phyloP scores from a whole-genome alignment of 2,888 invertebrate species.

The Diplazon laetatorius region DNA sequence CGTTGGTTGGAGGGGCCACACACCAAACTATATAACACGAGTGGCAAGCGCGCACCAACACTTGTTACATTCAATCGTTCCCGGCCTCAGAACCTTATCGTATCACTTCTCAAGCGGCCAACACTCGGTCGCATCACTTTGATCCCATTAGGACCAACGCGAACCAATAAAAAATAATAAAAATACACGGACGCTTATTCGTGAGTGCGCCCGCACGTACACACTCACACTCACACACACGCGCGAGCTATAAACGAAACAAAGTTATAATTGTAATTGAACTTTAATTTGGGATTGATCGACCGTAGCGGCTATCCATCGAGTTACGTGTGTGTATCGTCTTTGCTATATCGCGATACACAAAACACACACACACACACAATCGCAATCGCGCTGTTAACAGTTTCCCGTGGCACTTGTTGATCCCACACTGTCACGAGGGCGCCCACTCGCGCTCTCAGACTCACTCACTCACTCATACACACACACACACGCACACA shows the following conservation, averaged over 20 bases:
- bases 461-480: too few relatives aligned
- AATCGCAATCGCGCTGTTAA: conserved; percentile 38
- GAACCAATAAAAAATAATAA: background rate
- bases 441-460: conserved; percentile 47
- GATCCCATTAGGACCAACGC: background rate
- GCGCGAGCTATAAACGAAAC: background rate
- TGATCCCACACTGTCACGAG: conserved; percentile 67
- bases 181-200: background rate
- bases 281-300: too few relatives aligned
- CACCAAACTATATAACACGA: too few relatives aligned
- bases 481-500: conserved; percentile 51
- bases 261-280: too few relatives aligned
- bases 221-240: background rate
- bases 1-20: too few relatives aligned
- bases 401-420: conserved; percentile 67
- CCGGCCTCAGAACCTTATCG: background rate
- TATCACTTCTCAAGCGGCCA: background rate
- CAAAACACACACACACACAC: conserved; percentile 18
- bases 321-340: too few relatives aligned
- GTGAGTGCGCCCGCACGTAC: background rate
- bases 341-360: background rate
- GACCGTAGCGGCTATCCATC: too few relatives aligned
- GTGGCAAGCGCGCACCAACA: background rate
- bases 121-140: background rate
- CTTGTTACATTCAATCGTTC: background rate